Conservation (phyloP, 2,888 invertebrate genomes). For the Kryphioiulus occultus region DNA sequence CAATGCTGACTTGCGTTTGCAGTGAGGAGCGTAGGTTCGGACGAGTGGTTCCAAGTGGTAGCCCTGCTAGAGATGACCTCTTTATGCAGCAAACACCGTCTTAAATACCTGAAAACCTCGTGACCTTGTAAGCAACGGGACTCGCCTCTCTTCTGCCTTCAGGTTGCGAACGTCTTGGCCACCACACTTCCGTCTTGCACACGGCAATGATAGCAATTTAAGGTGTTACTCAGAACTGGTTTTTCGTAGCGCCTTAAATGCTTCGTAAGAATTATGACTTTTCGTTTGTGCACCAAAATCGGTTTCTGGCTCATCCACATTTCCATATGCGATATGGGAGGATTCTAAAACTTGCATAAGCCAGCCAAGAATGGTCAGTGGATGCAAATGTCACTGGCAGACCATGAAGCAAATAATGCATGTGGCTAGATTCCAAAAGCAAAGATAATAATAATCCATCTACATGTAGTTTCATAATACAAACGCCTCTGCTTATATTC, state of each 20-base stretch:
- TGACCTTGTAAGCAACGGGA: constrained; percentile 46
- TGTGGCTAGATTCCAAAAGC: too few species aligned
- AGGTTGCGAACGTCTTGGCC: not conserved
- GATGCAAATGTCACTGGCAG: too few species aligned
- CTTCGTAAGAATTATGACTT: constrained; percentile 3
- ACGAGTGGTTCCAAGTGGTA: constrained; percentile 27
- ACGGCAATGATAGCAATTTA: not conserved
- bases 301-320: not conserved
- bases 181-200: constrained; percentile 44
- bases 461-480: too few species aligned
- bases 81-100: constrained; percentile 39
- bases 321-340: not conserved
- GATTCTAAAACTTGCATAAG: too few species aligned
- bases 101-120: constrained; percentile 46
- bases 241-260: not conserved
- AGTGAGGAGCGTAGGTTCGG: constrained; percentile 6
- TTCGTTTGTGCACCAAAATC: not conserved
- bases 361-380: too few species aligned
- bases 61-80: constrained; percentile 42
- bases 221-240: constrained; percentile 35
- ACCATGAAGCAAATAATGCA: too few species aligned
- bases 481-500: too few species aligned
- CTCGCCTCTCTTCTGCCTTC: constrained; percentile 44
- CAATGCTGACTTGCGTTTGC: not conserved
- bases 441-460: too few species aligned